These are phyloP conservation scores for Erynnis tages DNA, from an alignment of 2,888 invertebrate species.

Conservation along the genomic window DNA sequence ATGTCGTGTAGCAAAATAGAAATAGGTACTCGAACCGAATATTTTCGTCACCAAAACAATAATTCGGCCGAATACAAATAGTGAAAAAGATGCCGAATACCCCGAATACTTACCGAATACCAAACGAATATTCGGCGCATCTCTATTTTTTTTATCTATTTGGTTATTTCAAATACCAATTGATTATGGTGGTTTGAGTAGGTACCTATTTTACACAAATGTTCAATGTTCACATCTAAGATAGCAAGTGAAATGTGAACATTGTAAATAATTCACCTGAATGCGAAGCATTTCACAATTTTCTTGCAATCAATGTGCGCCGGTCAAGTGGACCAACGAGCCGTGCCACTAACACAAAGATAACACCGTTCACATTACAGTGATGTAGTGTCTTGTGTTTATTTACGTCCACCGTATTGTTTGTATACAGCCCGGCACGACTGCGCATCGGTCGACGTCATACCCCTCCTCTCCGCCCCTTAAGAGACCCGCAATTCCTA, in stretches of 20 bases:
- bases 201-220: no score
- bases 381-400: slow-evolving; percentile 72
- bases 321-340: slow-evolving; percentile 45
- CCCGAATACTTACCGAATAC: no score
- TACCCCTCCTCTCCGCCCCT: slow-evolving; percentile 59
- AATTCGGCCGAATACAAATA: no score
- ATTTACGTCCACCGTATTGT: slow-evolving; percentile 81
- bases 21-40: no score
- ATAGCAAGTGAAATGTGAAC: slow-evolving; percentile 1
- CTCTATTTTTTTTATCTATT: no score
- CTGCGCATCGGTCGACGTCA: slow-evolving; percentile 79
- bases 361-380: slow-evolving; percentile 64
- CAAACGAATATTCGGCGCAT: no score
- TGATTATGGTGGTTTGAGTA: no score
- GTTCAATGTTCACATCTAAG: no score
- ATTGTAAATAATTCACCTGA: slow-evolving; percentile 30
- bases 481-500: slow-evolving; percentile 66
- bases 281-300: slow-evolving; percentile 33
- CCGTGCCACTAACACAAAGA: slow-evolving; percentile 66
- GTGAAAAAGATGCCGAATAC: no score
- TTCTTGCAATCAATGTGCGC: slow-evolving; percentile 34
- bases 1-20: no score
- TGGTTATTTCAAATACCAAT: no score
- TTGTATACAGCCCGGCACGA: slow-evolving; percentile 81
- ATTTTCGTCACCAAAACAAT: no score